Evolutionary conservation across 2,113 vertebrate species (phyloP), one percentile per base, ranked within the genome.

Genomic region (Ceyx cyanopectus): DNA sequence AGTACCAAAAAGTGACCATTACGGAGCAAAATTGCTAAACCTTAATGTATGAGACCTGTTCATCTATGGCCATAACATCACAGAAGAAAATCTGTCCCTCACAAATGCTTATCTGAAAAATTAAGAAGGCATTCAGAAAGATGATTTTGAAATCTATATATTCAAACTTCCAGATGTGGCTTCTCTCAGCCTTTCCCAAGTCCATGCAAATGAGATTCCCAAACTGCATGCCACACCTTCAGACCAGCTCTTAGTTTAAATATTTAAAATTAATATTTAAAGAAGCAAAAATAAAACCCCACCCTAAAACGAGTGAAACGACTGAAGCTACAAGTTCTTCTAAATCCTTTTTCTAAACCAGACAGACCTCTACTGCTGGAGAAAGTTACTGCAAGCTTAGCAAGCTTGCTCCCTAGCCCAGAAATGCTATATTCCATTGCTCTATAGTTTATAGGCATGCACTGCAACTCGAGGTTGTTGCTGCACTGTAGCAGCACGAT

Each of bases 301-400:
- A 68, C 48, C 48, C 48, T 50, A 50, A 50, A 50, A 50, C 23
- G 22, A 48, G 17, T 40, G 45, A 75, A 92, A 46, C 3, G 1
- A 72, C 19, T 60, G 17, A 84, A 74, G 16, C 30, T 43, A 27
- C 3, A 34, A 50, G 5, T 51, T 51, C 20, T 58, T 26, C 26
- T 4, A 78, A 92, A 24, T 9, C 15, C 12, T 43, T 69, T 87
- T 66, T n/a, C 32, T 20, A 34, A n/a, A 9, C 92, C 66, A 92
- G 91, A 70, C 27, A 41, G 95, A 96, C 95, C 93, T 93, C 95
- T 96, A 67, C 89, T 63, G 95, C 18, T 57, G 30, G 26, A 61
- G 32, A 32, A 27, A 51, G 9, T 26, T 57, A 94, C 5, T 82
- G 76, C 94, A 95, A 26, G 41, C 17, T 72, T 41, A 5, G 12